phyloP scores from a whole-genome alignment of 2,797 vertebrate genomes.

The Simalia tracyae region DNA sequence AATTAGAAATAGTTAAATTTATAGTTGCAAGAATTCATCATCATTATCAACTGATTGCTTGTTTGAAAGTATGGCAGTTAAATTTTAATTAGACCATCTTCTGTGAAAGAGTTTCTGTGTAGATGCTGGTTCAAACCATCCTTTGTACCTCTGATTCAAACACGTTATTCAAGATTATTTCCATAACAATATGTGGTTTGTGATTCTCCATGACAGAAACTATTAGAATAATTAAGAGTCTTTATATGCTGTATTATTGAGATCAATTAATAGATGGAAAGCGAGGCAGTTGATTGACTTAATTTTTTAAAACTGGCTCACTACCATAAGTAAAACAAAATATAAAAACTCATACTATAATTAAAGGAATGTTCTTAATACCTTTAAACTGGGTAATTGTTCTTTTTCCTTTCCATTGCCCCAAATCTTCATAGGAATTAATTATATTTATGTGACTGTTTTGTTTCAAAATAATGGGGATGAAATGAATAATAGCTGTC shows the following conservation, averaged over 20 bases:
- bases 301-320: neutral
- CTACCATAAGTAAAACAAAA: neutral
- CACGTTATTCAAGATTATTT: neutral
- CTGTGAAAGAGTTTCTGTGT: neutral
- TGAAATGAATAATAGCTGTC: neutral
- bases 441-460: neutral
- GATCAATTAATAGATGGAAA: slow-evolving; percentile 2
- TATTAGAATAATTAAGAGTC: slow-evolving; percentile 3
- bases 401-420: neutral
- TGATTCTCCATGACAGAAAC: slow-evolving; percentile 4
- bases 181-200: neutral
- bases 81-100: slow-evolving; percentile 17
- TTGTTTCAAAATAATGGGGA: slow-evolving; percentile 4
- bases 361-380: slow-evolving; percentile 4
- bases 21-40: neutral
- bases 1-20: neutral
- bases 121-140: neutral
- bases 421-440: slow-evolving; percentile 2
- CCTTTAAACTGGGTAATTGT: neutral
- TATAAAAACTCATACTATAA: neutral
- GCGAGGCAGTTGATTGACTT: neutral
- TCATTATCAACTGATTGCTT: neutral
- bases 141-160: slow-evolving; percentile 2
- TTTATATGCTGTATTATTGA: slow-evolving; percentile 10
- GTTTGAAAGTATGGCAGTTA: neutral